Evolutionary conservation across 2,113 vertebrate species (phyloP), one percentile per base, ranked within the genome.

Genomic region (Thunnus thynnus): DNA sequence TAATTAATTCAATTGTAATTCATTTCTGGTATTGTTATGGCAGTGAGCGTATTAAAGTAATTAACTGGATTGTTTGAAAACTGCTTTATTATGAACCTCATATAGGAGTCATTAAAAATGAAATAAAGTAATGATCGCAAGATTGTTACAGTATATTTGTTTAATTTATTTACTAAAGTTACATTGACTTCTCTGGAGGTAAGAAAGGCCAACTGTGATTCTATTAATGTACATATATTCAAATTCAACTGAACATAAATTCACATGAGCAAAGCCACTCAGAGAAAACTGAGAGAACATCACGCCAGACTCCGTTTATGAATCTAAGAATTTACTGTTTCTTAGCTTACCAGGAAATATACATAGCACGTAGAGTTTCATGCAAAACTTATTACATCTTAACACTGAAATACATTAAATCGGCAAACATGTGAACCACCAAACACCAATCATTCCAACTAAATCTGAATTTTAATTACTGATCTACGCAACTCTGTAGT

Each of bases 371-470:
- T 0, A 36, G 20, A 63, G 10, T 18, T 18, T 3, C 17, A 30
- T 0, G 2, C 2, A 0, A 3, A 3, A 57, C 10, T 0, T 8
- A 5, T 52, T 22, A 14, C 8, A 57, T 3, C 7, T 1, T 13
- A 16, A 18, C 11, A 47, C 7, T 0, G 0, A 48, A 3, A 69
- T 12, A 20, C 5, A 13, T 3, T 10, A 63, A 47, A 70, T 65
- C 58, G 44, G 48, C 25, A 16, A 13, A 32, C 6, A 27, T 20
- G 18, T 20, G 12, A 67, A 5, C 18, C 14, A 64, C 12, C 3
- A 20, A 13, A 3, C 1, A 32, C 2, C 44, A 47, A 13, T 4
- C 1, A 17, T 18, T 62, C 8, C 3, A 13, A 4, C n/a, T 0
- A 0, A 3, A 32, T 27, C 4, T 2, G 4, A 65, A 65, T 51